phyloP scores from a whole-genome alignment of 2,113 vertebrate genomes.

The Gymnocephalus cernua region DNA sequence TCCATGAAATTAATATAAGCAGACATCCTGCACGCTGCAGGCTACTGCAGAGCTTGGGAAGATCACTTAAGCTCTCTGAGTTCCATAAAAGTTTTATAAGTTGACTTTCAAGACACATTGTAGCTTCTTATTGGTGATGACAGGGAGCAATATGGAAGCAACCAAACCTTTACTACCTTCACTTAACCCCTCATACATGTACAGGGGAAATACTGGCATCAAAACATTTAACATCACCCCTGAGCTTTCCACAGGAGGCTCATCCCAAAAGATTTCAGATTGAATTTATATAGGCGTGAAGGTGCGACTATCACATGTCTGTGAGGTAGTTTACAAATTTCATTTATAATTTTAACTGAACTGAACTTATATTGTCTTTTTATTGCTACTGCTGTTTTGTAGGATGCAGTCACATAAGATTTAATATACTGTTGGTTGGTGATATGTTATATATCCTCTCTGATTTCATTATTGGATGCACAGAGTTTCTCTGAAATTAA shows the following conservation, averaged over 20 bases:
- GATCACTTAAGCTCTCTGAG: slow-evolving; percentile 94
- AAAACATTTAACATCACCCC: slow-evolving; percentile 77
- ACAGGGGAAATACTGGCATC: slow-evolving; percentile 83
- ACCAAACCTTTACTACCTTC: slow-evolving; percentile 89
- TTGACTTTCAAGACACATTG: slow-evolving; percentile 91
- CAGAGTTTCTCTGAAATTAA: neutral
- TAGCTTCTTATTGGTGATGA: slow-evolving; percentile 89
- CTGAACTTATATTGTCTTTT: slow-evolving; percentile 7
- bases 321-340: slow-evolving; percentile 22
- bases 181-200: slow-evolving; percentile 86
- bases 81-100: slow-evolving; percentile 97
- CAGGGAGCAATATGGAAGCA: slow-evolving; percentile 86
- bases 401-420: neutral
- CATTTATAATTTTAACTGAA: neutral
- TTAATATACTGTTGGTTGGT: neutral
- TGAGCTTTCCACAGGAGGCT: slow-evolving; percentile 17
- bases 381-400: neutral
- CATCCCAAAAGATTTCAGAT: slow-evolving; percentile 25
- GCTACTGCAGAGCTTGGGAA: slow-evolving; percentile 86
- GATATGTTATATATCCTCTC: neutral
- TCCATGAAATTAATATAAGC: slow-evolving; percentile 98
- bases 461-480: neutral
- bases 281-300: slow-evolving; percentile 3
- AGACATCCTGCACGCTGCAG: slow-evolving; percentile 90
- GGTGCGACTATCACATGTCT: neutral